Conservation (phyloP, 2,888 invertebrate genomes). For the Gibbula magus region DNA sequence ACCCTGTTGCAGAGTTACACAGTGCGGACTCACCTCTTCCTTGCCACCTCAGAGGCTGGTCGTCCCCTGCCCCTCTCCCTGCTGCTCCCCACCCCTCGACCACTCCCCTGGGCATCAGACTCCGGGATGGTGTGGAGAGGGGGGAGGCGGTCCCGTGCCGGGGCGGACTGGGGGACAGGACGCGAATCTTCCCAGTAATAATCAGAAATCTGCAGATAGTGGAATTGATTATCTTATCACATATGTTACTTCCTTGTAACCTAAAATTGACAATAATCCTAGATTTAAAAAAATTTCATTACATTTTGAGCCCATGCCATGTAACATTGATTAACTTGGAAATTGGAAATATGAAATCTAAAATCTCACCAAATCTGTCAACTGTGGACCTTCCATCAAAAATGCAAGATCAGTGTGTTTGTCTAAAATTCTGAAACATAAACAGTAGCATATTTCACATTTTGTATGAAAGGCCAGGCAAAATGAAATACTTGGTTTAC, state of each 20-base stretch:
- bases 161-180: neutral
- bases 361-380: constrained; percentile 64
- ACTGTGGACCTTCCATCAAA: constrained; percentile 58
- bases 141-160: neutral
- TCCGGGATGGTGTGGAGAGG: neutral
- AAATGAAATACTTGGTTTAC: no score
- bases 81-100: neutral
- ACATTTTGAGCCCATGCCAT: no score
- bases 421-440: constrained; percentile 55
- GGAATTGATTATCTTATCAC: neutral
- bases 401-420: constrained; percentile 54
- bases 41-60: neutral
- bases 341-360: no score
- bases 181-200: constrained; percentile 2
- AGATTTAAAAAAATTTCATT: no score
- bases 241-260: neutral
- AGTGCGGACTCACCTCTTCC: no score
- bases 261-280: no score
- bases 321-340: no score
- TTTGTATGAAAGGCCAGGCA: no score
- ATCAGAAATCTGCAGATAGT: constrained; percentile 26
- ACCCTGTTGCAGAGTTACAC: no score
- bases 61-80: neutral
- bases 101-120: neutral
- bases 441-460: neutral